Conservation (phyloP, 2,113 vertebrate genomes). For the Macaca mulatta region DNA sequence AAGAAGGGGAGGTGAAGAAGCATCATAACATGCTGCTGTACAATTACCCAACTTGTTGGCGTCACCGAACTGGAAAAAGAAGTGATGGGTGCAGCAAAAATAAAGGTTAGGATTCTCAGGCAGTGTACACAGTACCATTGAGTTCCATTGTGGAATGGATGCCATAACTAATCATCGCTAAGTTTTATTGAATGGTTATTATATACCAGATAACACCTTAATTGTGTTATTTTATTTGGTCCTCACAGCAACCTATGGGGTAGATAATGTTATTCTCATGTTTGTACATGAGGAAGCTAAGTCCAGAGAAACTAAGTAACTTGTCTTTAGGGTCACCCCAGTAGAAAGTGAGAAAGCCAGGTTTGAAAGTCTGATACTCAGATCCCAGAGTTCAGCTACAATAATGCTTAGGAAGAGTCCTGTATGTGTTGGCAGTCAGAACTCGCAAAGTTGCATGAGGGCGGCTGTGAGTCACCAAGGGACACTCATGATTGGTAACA, state of each 20-base stretch:
- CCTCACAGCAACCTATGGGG: not conserved
- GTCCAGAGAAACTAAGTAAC: not conserved
- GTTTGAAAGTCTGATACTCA: not conserved
- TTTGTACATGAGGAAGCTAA: not conserved
- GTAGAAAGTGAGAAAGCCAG: not conserved
- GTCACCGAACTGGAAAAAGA: not conserved
- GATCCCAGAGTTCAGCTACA: not conserved
- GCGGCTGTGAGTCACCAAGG: not conserved
- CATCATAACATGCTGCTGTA: accelerated
- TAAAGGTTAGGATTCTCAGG: not conserved
- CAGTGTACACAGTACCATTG: not conserved
- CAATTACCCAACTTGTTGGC: accelerated
- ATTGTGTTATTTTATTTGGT: not conserved
- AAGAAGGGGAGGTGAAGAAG: not conserved
- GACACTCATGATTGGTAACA: not conserved
- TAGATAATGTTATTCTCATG: not conserved
- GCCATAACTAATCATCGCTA: accelerated
- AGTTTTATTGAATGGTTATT: not conserved
- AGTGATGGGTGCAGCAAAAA: not conserved
- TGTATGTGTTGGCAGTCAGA: not conserved
- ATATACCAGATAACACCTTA: not conserved
- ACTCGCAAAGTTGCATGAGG: not conserved
- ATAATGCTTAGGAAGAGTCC: not conserved
- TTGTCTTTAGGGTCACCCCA: not conserved
- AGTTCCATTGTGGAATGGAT: accelerated